Evolutionary conservation across 2,797 vertebrate genomes (phyloP).

Genomic region (Tokudaia tokunoshimensis): DNA sequence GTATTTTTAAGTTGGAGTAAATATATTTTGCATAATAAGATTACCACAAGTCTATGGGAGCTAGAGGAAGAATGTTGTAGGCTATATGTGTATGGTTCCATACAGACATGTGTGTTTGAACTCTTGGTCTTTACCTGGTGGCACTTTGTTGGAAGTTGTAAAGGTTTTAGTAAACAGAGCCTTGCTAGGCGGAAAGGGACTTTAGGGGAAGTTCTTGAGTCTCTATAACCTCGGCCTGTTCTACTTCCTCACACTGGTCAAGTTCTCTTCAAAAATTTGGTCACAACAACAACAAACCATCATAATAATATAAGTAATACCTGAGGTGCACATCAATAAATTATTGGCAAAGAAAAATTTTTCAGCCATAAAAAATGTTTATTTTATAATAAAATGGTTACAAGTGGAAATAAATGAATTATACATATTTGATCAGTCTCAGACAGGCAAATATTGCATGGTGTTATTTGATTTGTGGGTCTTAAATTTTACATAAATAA

Average conservation of each 20-base stretch:
- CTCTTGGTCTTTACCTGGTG: neutral
- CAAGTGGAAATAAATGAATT: neutral
- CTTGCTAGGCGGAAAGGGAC: neutral
- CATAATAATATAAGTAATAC: neutral
- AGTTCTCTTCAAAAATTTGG: neutral
- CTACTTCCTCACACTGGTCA: neutral
- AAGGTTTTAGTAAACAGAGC: neutral
- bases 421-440: too few relatives aligned
- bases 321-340: neutral
- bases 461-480: neutral
- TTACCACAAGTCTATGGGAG: neutral
- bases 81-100: neutral
- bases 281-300: neutral
- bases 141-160: neutral
- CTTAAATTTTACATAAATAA: neutral
- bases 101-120: neutral
- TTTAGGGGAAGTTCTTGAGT: neutral
- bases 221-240: neutral
- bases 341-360: neutral
- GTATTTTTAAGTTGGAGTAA: neutral
- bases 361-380: neutral
- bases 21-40: neutral
- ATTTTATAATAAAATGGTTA: neutral
- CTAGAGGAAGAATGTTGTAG: neutral
- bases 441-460: neutral